Evolutionary conservation across 2,113 vertebrate species (phyloP), one percentile per base, ranked within the genome.

Genomic region (Dasyprocta punctata): DNA sequence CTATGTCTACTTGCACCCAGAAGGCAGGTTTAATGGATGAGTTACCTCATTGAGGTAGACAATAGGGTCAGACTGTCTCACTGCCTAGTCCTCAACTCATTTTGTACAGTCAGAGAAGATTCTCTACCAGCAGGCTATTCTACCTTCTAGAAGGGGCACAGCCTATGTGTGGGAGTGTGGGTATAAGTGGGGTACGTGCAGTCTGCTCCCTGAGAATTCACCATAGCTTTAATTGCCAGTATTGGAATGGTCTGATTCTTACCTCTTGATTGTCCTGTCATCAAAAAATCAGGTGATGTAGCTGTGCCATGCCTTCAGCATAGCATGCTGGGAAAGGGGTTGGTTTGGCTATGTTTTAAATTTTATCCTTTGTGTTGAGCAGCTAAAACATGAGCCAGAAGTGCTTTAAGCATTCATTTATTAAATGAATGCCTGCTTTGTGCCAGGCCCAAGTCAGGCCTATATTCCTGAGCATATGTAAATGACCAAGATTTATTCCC

Each of bases 371-470:
- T 82, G 38, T 96, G 65, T 90, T 56, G 56, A 75, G 9, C 63
- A 95, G 75, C 80, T 93, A 84, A 94, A 56, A 71, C 9, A n/a
- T 93, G 56, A 95, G 38, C 87, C 90, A 87, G 38, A 77, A 93
- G 69, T 38, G 33, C 89, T 91, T 73, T 91, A 87, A 65, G 54
- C 41, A 56, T 82, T 96, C 44, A 73, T 96, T 69, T 92, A 90
- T 75, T 88, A 44, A 71, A 0, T 82, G 69, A 97, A 73, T 58
- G 38, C 30, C 69, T 95, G 30, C 47, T 63, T 1, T 69, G 67
- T 82, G 56, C 65, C 83, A 86, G 56, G 28, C 71, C 54, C 83
- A 87, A 84, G 47, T 54, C 89, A 95, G 61, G 7, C 78, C n/a
- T 86, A 71, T 56, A 71, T 96, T 96, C 69, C 83, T 69, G 14